These are phyloP conservation scores for Bryconaethiops microstoma DNA, from an alignment of 2,797 vertebrate genomes.

Conservation along the genomic window DNA sequence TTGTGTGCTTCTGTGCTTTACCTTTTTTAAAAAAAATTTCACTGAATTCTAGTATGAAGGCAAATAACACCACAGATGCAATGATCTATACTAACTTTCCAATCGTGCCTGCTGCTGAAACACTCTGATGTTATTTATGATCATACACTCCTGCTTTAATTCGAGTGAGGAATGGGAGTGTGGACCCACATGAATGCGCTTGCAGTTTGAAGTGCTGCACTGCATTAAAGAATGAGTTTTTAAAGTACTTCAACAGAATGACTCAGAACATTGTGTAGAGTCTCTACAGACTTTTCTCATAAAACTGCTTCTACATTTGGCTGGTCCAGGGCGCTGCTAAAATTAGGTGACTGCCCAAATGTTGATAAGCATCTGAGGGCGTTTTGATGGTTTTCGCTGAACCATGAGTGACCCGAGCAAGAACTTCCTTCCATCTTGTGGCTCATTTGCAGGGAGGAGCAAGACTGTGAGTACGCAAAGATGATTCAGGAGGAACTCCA, in stretches of 20 bases:
- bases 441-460: constrained; percentile 69
- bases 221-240: not conserved
- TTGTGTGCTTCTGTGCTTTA: no score
- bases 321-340: not conserved
- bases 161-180: not conserved
- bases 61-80: no score
- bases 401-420: constrained; percentile 10
- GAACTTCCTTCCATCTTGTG: not conserved
- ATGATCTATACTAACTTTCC: no score
- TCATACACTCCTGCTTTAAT: no score
- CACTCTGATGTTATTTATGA: no score
- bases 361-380: constrained; percentile 12
- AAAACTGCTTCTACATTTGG: not conserved
- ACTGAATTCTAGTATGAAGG: no score
- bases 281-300: not conserved
- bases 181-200: not conserved
- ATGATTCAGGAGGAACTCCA: constrained; percentile 78
- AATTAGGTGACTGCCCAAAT: not conserved
- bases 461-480: constrained; percentile 76
- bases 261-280: not conserved
- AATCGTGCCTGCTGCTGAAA: no score
- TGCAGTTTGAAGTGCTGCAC: not conserved
- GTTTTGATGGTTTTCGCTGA: not conserved
- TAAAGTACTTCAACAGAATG: no score
- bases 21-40: no score